Base-by-base conservation (phyloP, 2,888 invertebrate species). In the Dryobotodes eremita region DNA sequence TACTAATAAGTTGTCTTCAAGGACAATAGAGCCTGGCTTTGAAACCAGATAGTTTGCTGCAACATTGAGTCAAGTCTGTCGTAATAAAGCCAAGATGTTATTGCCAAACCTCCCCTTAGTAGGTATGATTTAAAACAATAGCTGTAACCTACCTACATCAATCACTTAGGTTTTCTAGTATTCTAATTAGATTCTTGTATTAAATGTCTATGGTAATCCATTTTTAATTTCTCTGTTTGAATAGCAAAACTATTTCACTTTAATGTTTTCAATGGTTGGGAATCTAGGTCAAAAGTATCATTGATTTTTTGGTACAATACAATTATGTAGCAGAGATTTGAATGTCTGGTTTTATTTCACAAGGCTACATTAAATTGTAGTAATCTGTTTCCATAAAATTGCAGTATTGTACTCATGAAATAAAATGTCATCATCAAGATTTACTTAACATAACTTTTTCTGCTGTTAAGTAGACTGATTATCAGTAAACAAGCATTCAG, bases 1-100 rank as follows among this genome's bases (percentile, higher is more conserved):
- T 61, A 36, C 31, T 46, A 77, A 53, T 77, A 85, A 79, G 42
- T 71, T 80, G 17, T 61, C 17, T 80, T 86, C 87, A 91, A 90
- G 87, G 89, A 83, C 88, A 85, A 64, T 62, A 66, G n/a, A 57
- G 73, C 46, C 69, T 64, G 50, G 36, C 55, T 84, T 72, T 78
- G 86, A 65, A 75, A 83, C 75, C 55, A 71, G 62, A 55, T 68
- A 68, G 42, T 71, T 76, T 66, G 74, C 79, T 66, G 74, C 57
- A 64, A 65, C 59, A 70, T 71, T 77, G 59, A 31, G 42, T 70
- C 42, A 61, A 50, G 57, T 65, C 68, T 77, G 57, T 66, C 53
- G 75, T 73, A 75, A 84, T 74, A 17, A 59, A 74, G 15, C n/a
- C 42, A 68, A 65, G 15, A 42, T 71, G 57, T 84, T 57, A 71